Evolutionary conservation across 2,797 vertebrate species (phyloP), one percentile per base, ranked within the genome.

Genomic region (Pygocentrus nattereri): DNA sequence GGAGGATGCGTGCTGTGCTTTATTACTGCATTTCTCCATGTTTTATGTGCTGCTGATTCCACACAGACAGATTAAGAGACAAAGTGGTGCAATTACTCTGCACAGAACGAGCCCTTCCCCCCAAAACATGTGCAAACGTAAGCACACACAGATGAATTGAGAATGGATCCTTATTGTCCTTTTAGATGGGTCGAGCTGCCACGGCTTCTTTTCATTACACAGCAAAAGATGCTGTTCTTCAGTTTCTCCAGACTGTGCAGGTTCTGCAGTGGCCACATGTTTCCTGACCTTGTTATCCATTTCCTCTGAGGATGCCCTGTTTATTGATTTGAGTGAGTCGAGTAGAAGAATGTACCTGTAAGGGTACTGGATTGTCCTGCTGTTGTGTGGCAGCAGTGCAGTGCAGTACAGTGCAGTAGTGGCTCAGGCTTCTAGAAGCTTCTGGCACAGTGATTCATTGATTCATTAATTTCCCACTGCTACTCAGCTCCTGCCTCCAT

Each of bases 401-500:
- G n/a, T n/a, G n/a, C n/a, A n/a, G n/a, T n/a, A n/a, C n/a, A 65
- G 50, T 8, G 44, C 27, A 61, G 13, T 27, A 58, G 31, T 34
- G 30, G 25, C 64, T 69, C 30, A 5, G 64, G 41, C 54, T 81
- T 81, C 84, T 78, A 65, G 81, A 83, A 78, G 38, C 50, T 82
- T 85, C 78, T 74, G 59, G 15, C 10, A 59, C n/a, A n/a, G 49
- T 76, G 49, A 75, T 75, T 72, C 16, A 74, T 54, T 30, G 62
- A 50, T 65, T 54, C 16, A 78, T 77, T 15, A 7, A 12, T 70
- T 52, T 49, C 34, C 41, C 25, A 38, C n/a, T 58, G 21, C 19
- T 44, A 41, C 21, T 23, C 7, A 65, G 23, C 62, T 67, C 23
- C 73, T 71, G 50, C 47, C 23, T 81, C 69, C 70, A 74, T 18